phyloP scores from a whole-genome alignment of 2,888 invertebrate genomes.

The Rhamnusium bicolor region DNA sequence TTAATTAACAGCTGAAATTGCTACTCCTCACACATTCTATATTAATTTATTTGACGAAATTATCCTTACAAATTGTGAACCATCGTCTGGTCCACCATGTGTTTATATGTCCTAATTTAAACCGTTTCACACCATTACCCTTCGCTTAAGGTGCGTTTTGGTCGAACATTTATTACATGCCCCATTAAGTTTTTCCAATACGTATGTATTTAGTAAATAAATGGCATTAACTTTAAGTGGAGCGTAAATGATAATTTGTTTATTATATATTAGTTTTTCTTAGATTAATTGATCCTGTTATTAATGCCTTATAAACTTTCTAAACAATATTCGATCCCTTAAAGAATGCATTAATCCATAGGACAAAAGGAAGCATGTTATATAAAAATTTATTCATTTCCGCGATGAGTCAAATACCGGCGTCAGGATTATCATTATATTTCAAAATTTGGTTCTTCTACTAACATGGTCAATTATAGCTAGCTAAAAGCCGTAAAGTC shows the following conservation, averaged over 20 bases:
- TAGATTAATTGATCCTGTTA: too few species aligned
- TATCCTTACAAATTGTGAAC: not conserved
- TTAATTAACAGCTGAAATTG: not conserved
- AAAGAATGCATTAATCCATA: too few species aligned
- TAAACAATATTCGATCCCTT: too few species aligned
- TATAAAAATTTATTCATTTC: too few species aligned
- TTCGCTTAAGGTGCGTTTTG: not conserved
- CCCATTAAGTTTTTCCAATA: constrained; percentile 7
- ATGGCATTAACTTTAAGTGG: not conserved
- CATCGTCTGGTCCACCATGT: constrained; percentile 2
- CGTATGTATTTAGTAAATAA: not conserved
- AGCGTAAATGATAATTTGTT: not conserved
- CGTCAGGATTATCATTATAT: too few species aligned
- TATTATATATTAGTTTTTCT: too few species aligned
- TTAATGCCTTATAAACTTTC: too few species aligned
- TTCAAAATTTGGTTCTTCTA: too few species aligned
- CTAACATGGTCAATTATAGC: too few species aligned
- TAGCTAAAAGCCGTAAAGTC: too few species aligned
- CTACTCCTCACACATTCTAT: not conserved
- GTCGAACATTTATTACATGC: not conserved
- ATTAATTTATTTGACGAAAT: not conserved
- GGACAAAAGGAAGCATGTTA: too few species aligned
- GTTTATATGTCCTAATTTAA: not conserved
- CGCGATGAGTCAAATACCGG: too few species aligned
- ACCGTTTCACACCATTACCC: not conserved